phyloP scores from a whole-genome alignment of 2,113 vertebrate genomes.

The Amblyornis subalaris region DNA sequence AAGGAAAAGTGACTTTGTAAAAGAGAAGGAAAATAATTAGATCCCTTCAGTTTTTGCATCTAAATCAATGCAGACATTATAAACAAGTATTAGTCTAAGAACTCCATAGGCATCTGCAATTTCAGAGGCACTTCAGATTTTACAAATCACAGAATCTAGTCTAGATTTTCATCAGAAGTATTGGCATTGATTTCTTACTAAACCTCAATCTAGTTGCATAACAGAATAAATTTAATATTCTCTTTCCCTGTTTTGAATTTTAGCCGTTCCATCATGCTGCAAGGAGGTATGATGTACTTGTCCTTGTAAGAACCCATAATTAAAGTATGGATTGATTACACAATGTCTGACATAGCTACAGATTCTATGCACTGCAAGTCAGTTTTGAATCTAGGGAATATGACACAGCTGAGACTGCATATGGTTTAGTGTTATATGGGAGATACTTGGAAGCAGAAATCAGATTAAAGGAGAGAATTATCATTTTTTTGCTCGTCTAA shows the following conservation, averaged over 20 bases:
- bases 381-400: neutral
- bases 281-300: neutral
- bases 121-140: neutral
- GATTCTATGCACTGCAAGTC: neutral
- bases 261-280: neutral
- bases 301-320: constrained; percentile 5
- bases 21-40: constrained; percentile 20
- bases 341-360: neutral
- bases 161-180: constrained; percentile 2
- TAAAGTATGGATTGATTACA: constrained; percentile 28
- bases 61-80: neutral
- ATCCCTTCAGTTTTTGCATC: neutral
- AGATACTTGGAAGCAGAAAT: constrained; percentile 23
- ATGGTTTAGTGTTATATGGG: constrained; percentile 4
- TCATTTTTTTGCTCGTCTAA: neutral
- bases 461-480: constrained; percentile 22
- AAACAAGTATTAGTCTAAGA: neutral
- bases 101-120: neutral
- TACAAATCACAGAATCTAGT: neutral
- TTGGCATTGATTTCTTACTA: neutral
- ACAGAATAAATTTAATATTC: neutral
- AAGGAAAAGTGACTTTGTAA: neutral
- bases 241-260: neutral
- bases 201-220: neutral
- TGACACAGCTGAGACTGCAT: constrained; percentile 20